Base-by-base conservation (phyloP, 2,888 invertebrate species). In the Dicyrtoma fusca region DNA sequence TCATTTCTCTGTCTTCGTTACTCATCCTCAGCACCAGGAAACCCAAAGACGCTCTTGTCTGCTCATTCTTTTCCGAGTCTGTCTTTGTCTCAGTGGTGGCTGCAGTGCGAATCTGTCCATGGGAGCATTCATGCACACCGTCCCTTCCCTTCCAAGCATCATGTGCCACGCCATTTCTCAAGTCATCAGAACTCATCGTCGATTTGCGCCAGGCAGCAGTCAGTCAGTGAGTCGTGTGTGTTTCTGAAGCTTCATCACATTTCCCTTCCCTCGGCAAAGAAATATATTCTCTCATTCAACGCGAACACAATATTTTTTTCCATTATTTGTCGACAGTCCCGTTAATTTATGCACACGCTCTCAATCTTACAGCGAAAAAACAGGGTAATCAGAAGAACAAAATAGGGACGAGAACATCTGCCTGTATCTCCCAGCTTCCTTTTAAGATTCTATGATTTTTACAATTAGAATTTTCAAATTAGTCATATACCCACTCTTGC, bases 1-100 rank as follows among this genome's bases (percentile, higher is more conserved):
- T 53, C 53, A 44, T 26, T 53, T 26, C 42, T 53, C 53, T 19
- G 53, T 21, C 66, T 42, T 44, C 13, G 53, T 53, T 55, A 53
- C 53, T 34, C 55, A 53, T 66, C 53, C 11, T 53, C 8, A 21
- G 63, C 42, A 53, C 49, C 66, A 66, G 68, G 68, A 68, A 51
- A 57, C 57, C 19, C 21, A n/a, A 34, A 68, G 68, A 57, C 68
- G 57, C 57, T 68, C 42, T 53, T 66, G 34, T 44, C 55, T n/a
- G n/a, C n/a, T 66, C 57, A 68, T 68, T 68, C 68, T 68, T 68
- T 53, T 57, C 45, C 47, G 14, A 63, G n/a, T n/a, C n/a, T n/a
- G n/a, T n/a, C n/a, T n/a, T n/a, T n/a, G n/a, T n/a, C n/a, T 10
- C 19, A 49, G n/a, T 49, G 11, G 5, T 10, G 11, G n/a, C 11